phyloP scores from a whole-genome alignment of 2,113 vertebrate species.

The Tragulus kanchil region DNA sequence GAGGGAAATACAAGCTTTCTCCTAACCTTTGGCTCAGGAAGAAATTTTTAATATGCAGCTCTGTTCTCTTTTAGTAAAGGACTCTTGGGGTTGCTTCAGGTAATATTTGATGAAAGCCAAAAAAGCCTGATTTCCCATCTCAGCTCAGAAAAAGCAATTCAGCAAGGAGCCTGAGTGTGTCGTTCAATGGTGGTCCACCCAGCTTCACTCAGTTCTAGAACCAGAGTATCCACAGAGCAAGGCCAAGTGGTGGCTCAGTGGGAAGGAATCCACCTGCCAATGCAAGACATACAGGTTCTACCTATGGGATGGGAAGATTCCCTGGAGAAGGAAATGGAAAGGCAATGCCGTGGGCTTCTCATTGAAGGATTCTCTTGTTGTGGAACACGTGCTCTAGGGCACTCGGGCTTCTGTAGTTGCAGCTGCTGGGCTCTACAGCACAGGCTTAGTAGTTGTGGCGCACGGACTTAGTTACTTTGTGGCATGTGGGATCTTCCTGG shows the following conservation, averaged over 20 bases:
- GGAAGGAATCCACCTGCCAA: not conserved
- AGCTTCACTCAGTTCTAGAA: not conserved
- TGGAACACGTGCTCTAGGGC: too few relatives aligned
- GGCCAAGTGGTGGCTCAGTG: not conserved
- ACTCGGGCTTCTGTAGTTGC: too few relatives aligned
- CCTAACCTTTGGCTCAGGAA: not conserved
- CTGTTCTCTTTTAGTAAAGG: not conserved
- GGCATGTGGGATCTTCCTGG: too few relatives aligned
- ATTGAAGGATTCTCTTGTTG: too few relatives aligned
- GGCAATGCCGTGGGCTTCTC: too few relatives aligned
- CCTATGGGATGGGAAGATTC: not conserved
- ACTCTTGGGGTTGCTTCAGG: not conserved
- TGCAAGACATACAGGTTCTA: fast-evolving
- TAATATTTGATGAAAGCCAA: not conserved
- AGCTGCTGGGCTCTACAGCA: too few relatives aligned
- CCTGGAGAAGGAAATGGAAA: not conserved
- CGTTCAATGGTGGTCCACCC: not conserved
- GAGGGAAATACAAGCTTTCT: slow-evolving; percentile 23
- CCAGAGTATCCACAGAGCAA: not conserved
- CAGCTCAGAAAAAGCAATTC: not conserved
- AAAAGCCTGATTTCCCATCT: not conserved
- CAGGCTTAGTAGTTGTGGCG: too few relatives aligned
- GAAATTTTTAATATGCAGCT: not conserved
- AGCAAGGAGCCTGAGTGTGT: not conserved
- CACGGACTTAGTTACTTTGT: too few relatives aligned